These are phyloP conservation scores for Subanguina moxae DNA, from an alignment of 1,140 invertebrate genomes.

Conservation along the genomic window DNA sequence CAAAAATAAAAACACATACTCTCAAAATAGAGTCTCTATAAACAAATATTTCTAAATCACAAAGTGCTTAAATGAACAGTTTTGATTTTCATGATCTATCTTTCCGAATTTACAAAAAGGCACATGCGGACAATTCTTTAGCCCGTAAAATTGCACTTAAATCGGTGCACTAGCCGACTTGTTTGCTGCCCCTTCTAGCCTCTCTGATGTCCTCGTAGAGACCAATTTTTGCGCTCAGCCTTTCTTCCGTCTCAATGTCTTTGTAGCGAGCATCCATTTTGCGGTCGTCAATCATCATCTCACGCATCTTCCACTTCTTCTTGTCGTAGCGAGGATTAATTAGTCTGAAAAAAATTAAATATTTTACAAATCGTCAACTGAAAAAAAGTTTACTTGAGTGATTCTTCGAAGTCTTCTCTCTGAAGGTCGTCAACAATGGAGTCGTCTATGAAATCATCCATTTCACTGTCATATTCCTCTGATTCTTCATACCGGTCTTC, in stretches of 20 bases:
- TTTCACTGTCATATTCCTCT: conserved; percentile 49
- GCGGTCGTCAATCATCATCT: conserved; percentile 51
- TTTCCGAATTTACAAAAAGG: neutral
- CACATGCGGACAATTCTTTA: too few relatives aligned
- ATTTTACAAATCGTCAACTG: neutral
- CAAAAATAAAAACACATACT: too few relatives aligned
- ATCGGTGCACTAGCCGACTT: conserved; percentile 8
- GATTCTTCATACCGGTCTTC: conserved; percentile 16
- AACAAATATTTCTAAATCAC: too few relatives aligned
- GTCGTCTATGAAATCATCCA: conserved; percentile 57
- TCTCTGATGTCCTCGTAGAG: conserved; percentile 42
- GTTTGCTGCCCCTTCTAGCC: conserved; percentile 41
- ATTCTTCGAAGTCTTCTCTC: conserved; percentile 46
- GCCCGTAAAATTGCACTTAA: neutral
- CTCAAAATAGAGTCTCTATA: too few relatives aligned
- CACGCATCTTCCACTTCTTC: conserved; percentile 47
- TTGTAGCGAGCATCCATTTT: conserved; percentile 46
- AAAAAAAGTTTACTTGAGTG: conserved; percentile 33
- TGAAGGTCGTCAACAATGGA: conserved; percentile 46
- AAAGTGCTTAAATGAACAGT: too few relatives aligned
- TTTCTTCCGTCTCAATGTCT: conserved; percentile 48
- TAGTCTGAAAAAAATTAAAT: conserved; percentile 35
- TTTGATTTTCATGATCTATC: too few relatives aligned
- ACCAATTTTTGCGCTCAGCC: conserved; percentile 29
- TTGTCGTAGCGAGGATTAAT: conserved; percentile 50